Evolutionary conservation across 1,140 invertebrate genomes (phyloP), one percentile per base, ranked within the genome.

Genomic region (Globodera ellingtonae): DNA sequence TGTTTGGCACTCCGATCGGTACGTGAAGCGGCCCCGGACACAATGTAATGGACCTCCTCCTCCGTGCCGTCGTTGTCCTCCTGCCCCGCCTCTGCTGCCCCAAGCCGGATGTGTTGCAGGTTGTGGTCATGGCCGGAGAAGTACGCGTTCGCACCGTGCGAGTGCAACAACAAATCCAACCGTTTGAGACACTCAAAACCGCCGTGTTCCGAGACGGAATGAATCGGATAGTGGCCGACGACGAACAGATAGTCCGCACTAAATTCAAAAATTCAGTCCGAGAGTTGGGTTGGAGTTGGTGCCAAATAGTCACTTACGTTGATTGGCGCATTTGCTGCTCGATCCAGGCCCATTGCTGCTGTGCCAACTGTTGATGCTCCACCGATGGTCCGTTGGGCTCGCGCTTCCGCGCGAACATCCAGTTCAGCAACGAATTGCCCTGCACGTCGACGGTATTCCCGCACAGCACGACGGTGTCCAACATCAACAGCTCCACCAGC

Each of bases 221-320:
- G 91, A 9, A 92, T 89, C n/a, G 91, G 91, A 84, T 90, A 92
- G 83, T 92, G 91, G 18, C 91, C 91, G 77, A 88, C 89, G 6
- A 92, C 91, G 78, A 92, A 85, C 10, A 92, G 75, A 80, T 91
- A 92, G n/a, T 90, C 87, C n/a, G 91, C 90, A 44, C 91, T 91
- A 85, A 73, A 84, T 74, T 74, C 35, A 74, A 74, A 47, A 59
- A 1, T 47, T 72, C n/a, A 24, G 21, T 47, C 21, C 21, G 35
- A 35, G 35, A 35, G 35, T 35, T 35, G 35, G 35, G 35, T 35
- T 35, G 35, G 35, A 8, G 7, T 72, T 9, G 8, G 2, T 0
- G 24, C 10, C 24, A 59, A 21, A 56, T n/a, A 50, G 73, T 24
- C 15, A 21, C 78, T 52, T 82, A 90, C 89, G 69, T 81, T 13